These are phyloP conservation scores for Orthosia cruda DNA, from an alignment of 2,888 invertebrate genomes.

Conservation along the genomic window DNA sequence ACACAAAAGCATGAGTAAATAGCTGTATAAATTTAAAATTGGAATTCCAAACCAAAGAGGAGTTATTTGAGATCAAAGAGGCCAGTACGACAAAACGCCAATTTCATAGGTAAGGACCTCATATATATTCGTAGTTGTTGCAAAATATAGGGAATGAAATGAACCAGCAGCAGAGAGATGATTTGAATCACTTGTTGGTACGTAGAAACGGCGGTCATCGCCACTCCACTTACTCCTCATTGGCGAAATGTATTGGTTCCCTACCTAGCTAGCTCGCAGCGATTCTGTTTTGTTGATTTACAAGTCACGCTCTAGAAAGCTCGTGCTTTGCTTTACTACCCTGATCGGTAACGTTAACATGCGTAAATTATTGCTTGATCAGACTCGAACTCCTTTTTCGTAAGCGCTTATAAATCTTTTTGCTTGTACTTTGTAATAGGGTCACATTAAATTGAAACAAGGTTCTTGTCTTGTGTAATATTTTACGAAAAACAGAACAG, in stretches of 20 bases:
- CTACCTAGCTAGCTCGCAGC: slow-evolving; percentile 63
- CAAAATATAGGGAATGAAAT: slow-evolving; percentile 67
- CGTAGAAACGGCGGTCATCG: slow-evolving; percentile 71
- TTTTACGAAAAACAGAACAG: slow-evolving; percentile 51
- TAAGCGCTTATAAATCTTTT: slow-evolving; percentile 60
- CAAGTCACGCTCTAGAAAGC: slow-evolving; percentile 83
- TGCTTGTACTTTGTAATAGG: slow-evolving; percentile 58
- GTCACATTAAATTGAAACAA: slow-evolving; percentile 63
- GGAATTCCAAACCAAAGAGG: too few relatives aligned
- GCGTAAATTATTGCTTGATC: slow-evolving; percentile 68
- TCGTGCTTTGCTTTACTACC: slow-evolving; percentile 78
- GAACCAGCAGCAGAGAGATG: slow-evolving; percentile 72
- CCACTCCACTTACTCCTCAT: slow-evolving; percentile 73
- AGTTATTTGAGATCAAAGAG: too few relatives aligned
- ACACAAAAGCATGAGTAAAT: too few relatives aligned
- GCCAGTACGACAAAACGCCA: too few relatives aligned
- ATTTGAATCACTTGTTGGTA: slow-evolving; percentile 68
- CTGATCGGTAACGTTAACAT: slow-evolving; percentile 71
- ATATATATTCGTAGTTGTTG: slow-evolving; percentile 34
- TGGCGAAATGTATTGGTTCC: slow-evolving; percentile 76
- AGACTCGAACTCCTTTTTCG: slow-evolving; percentile 65
- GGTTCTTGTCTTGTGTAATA: slow-evolving; percentile 54
- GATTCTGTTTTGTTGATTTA: slow-evolving; percentile 78
- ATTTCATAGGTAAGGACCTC: too few relatives aligned
- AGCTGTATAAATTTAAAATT: too few relatives aligned